Evolutionary conservation across 2,113 vertebrate species (phyloP).

Genomic region (Trochalopteron elliotii): DNA sequence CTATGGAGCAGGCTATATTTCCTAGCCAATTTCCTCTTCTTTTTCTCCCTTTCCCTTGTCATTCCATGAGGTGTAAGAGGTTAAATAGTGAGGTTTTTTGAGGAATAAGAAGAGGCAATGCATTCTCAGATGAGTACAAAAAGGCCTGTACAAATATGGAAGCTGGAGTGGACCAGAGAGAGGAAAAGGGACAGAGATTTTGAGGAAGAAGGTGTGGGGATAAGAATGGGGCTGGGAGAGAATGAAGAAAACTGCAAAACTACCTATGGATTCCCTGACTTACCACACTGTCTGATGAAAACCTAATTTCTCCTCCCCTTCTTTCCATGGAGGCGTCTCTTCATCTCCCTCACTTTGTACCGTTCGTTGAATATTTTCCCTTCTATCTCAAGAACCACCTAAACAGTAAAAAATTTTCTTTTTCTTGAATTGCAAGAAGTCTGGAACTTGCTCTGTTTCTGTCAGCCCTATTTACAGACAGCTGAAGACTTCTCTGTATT

Average conservation of each 20-base stretch:
- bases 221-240: not conserved
- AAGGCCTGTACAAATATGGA: not conserved
- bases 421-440: not conserved
- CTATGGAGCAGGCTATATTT: not conserved
- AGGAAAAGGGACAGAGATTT: not conserved
- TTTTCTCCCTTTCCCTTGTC: not conserved
- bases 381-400: not conserved
- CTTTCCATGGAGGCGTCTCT: not conserved
- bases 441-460: not conserved
- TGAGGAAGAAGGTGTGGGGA: not conserved
- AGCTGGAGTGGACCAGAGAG: not conserved
- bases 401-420: not conserved
- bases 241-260: not conserved
- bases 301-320: not conserved
- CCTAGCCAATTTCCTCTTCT: not conserved
- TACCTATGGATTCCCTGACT: not conserved
- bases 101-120: not conserved
- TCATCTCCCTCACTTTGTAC: not conserved
- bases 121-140: not conserved
- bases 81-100: accelerated
- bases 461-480: not conserved
- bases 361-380: not conserved
- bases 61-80: not conserved
- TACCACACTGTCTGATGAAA: not conserved
- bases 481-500: not conserved